Evolutionary conservation across 2,113 vertebrate species (phyloP).

Genomic region (Syngnathoides biaculeatus): DNA sequence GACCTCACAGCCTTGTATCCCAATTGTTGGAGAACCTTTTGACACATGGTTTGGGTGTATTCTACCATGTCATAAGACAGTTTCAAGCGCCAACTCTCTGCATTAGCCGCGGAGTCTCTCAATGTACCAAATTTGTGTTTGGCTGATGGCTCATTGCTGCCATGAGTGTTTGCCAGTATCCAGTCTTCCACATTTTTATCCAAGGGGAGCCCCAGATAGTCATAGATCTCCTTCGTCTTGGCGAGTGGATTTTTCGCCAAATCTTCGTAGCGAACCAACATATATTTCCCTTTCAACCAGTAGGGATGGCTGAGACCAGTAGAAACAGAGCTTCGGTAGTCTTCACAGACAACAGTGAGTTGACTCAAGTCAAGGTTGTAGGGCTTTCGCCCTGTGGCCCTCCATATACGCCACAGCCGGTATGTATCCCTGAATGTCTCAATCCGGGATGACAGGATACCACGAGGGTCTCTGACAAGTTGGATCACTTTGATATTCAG

Average conservation of each 20-base stretch:
- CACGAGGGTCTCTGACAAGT: conserved; percentile 90
- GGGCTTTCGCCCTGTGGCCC: conserved; percentile 87
- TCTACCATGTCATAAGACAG: conserved; percentile 93
- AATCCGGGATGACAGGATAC: conserved; percentile 89
- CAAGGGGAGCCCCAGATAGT: conserved; percentile 87
- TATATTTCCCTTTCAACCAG: conserved; percentile 95
- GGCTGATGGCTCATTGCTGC: conserved; percentile 81
- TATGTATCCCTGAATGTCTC: conserved; percentile 95
- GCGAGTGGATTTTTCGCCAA: conserved; percentile 87
- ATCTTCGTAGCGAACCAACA: conserved; percentile 96
- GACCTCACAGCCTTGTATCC: conserved; percentile 87
- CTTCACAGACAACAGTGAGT: conserved; percentile 90
- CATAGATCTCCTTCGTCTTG: conserved; percentile 93
- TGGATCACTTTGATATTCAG: conserved; percentile 96
- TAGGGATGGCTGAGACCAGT: conserved; percentile 83
- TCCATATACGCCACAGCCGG: conserved; percentile 94
- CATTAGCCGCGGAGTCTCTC: conserved; percentile 89
- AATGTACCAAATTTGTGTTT: conserved; percentile 94
- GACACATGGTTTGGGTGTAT: conserved; percentile 88
- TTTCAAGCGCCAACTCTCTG: conserved; percentile 93
- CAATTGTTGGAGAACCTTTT: conserved; percentile 84
- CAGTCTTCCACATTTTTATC: conserved; percentile 88
- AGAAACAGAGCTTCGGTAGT: conserved; percentile 89
- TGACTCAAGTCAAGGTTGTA: conserved; percentile 90
- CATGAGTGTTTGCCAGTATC: conserved; percentile 93